These are phyloP conservation scores for Lottia gigantea DNA, from an alignment of 2,888 invertebrate species.

Conservation along the genomic window DNA sequence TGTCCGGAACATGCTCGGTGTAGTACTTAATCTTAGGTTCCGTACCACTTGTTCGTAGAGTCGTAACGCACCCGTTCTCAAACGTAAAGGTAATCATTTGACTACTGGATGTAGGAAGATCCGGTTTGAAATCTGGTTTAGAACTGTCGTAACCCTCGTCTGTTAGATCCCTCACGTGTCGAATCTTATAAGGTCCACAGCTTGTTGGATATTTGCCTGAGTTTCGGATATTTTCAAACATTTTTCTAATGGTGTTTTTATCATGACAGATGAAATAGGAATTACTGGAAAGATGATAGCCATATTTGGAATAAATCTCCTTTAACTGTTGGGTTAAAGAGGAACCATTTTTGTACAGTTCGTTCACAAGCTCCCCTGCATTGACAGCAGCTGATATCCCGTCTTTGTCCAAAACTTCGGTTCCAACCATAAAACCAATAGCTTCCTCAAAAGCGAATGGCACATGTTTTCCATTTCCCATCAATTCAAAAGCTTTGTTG, in stretches of 20 bases:
- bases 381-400: slow-evolving; percentile 90
- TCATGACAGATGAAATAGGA: slow-evolving; percentile 92
- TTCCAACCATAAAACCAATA: slow-evolving; percentile 95
- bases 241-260: slow-evolving; percentile 75
- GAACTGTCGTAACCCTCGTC: slow-evolving; percentile 82
- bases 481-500: slow-evolving; percentile 81
- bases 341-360: slow-evolving; percentile 72
- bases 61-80: slow-evolving; percentile 85
- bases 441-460: slow-evolving; percentile 98
- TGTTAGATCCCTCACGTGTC: slow-evolving; percentile 86
- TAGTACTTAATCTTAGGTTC: slow-evolving; percentile 99
- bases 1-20: slow-evolving; percentile 74
- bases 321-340: slow-evolving; percentile 73
- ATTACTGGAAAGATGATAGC: slow-evolving; percentile 87
- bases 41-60: slow-evolving; percentile 95
- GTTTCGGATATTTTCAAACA: slow-evolving; percentile 87
- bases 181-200: slow-evolving; percentile 72
- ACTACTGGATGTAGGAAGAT: slow-evolving; percentile 41
- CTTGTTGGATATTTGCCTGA: slow-evolving; percentile 68
- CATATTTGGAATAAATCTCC: slow-evolving; percentile 84
- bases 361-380: slow-evolving; percentile 80
- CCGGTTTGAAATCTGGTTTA: slow-evolving; percentile 77
- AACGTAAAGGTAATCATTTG: slow-evolving; percentile 98
- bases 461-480: slow-evolving; percentile 79
- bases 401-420: slow-evolving; percentile 92